These are phyloP conservation scores for Isaurus tuberculatus DNA, from an alignment of 92 coral and sea anemone species.

Conservation along the genomic window DNA sequence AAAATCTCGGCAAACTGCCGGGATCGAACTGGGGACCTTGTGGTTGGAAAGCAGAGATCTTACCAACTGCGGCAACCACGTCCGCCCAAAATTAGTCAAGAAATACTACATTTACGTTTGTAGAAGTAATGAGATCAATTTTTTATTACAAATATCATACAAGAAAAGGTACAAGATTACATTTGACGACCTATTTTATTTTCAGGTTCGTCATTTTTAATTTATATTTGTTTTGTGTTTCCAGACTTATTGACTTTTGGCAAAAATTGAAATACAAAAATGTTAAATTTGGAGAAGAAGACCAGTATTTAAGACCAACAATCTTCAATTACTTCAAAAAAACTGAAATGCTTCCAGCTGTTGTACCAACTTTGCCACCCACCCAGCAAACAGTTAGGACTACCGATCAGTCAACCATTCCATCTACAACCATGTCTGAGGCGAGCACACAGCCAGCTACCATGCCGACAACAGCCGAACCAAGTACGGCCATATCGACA, in stretches of 20 bases:
- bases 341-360: constrained; percentile 40
- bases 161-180: too few species aligned
- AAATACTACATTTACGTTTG: too few species aligned
- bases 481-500: background rate
- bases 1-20: too few species aligned
- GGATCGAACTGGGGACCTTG: too few species aligned
- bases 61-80: too few species aligned
- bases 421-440: background rate
- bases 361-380: constrained; percentile 21
- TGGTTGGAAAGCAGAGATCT: too few species aligned
- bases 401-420: background rate
- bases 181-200: too few species aligned
- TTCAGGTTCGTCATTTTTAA: too few species aligned
- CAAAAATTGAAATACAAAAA: background rate
- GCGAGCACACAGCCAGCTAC: background rate
- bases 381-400: background rate
- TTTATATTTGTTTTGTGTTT: background rate
- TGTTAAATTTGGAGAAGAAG: constrained; percentile 25
- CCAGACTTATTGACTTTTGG: constrained; percentile 1
- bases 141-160: too few species aligned
- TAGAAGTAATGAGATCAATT: too few species aligned
- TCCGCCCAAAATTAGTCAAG: too few species aligned
- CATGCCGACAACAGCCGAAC: background rate
- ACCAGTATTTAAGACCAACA: constrained; percentile 24
- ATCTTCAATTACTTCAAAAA: constrained; percentile 31